Evolutionary conservation across 2,797 vertebrate genomes (phyloP).

Genomic region (Xiphorhynchus erythropygius): DNA sequence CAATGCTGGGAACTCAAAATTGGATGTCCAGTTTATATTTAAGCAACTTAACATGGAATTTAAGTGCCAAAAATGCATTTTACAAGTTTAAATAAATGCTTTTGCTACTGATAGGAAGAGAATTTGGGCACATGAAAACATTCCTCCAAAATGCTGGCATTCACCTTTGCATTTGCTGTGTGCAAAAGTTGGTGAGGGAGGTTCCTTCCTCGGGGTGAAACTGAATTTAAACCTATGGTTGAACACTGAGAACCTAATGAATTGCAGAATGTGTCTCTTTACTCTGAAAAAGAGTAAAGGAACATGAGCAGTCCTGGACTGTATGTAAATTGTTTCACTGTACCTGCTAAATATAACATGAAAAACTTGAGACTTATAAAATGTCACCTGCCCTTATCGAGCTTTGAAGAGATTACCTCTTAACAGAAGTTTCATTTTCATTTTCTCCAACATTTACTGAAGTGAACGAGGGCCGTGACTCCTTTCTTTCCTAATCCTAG

Average conservation of each 20-base stretch:
- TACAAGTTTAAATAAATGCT: not conserved
- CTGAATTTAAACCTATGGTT: not conserved
- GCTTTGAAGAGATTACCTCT: constrained; percentile 70
- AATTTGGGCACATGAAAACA: not conserved
- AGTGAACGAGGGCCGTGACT: constrained; percentile 59
- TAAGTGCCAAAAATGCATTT: not conserved
- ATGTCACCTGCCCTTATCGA: constrained; percentile 69
- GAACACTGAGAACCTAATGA: not conserved
- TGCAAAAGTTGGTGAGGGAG: not conserved
- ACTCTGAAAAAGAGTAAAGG: not conserved
- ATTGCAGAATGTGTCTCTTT: not conserved
- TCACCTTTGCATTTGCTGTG: not conserved
- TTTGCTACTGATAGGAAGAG: not conserved
- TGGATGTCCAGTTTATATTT: not conserved
- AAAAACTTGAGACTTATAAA: constrained; percentile 64
- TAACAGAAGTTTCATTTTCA: constrained; percentile 71
- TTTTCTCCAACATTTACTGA: constrained; percentile 68
- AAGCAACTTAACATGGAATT: not conserved
- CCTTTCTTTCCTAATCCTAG: constrained; percentile 69
- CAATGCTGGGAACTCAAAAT: not conserved
- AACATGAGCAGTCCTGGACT: not conserved
- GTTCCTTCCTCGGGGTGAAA: not conserved
- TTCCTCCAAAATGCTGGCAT: not conserved
- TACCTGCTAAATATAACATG: constrained; percentile 55
- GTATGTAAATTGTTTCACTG: constrained; percentile 73